Evolutionary conservation across 1,140 invertebrate genomes (phyloP), one percentile per base, ranked within the genome.

Genomic region (Pseudobourletiella spinata): DNA sequence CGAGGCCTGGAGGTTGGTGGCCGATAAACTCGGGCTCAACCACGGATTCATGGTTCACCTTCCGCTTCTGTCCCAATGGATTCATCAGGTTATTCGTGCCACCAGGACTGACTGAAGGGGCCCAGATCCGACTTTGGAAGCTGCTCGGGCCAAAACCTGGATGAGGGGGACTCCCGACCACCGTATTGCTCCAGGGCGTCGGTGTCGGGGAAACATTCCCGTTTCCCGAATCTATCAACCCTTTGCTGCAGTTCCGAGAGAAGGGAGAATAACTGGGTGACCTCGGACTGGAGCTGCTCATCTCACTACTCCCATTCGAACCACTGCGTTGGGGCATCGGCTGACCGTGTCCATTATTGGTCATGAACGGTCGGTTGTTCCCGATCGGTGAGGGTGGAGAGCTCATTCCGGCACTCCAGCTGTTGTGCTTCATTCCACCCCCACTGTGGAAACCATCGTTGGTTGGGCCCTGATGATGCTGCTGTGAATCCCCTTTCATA

Each of bases 1-100:
- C 79, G 3, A 82, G 70, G 1, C 80, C 80, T 68, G 80, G 80
- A 16, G 80, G 80, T 71, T 80, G 79, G 61, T 81, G 80, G n/a
- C 79, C 79, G 14, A 69, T 52, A 44, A 70, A 67, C 3, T 67
- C 68, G 15, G 50, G 24, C 18, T 70, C 65, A 20, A 54, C 6
- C 52, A 58, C 43, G 1, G 48, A 42, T 43, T 70, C 65, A 52
- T 77, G 73, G 48, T 75, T 74, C 52, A 75, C 75, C 43, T 76
- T 77, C 30, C 81, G 71, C 63, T 82, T 82, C 63, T 78, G 76
- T 15, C 79, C 79, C 35, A 74, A 71, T 3, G 72, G 76, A 57
- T 76, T 73, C 24, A 71, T 66, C 42, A 70, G 54, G 30, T 35
- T 60, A 48, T 52, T 62, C 63, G 56, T 66, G 58, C 56, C 69